Evolutionary conservation across 1,140 invertebrate species (phyloP).

Genomic region (Glomeris maerens): DNA sequence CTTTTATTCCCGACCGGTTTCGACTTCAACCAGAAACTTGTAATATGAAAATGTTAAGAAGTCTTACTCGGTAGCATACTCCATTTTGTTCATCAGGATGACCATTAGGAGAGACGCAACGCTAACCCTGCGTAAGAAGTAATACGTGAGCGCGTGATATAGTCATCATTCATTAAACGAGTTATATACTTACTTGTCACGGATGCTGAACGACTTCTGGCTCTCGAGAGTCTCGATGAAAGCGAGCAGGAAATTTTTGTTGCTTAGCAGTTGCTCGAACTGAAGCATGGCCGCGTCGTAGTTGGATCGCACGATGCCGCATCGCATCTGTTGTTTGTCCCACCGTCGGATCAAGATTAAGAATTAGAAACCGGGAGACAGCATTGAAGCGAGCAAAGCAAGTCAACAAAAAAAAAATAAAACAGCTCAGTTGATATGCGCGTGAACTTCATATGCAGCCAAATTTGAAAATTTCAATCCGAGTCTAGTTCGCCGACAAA

Average conservation of each 20-base stretch:
- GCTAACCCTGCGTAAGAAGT: slow-evolving; percentile 49
- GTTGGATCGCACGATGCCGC: slow-evolving; percentile 68
- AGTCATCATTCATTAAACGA: slow-evolving; percentile 10
- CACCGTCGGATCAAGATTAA: too few relatives aligned
- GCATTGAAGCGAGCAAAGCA: too few relatives aligned
- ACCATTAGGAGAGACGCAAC: slow-evolving; percentile 85
- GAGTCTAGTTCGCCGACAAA: too few relatives aligned
- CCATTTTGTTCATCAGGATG: slow-evolving; percentile 89
- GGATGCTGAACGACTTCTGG: slow-evolving; percentile 78
- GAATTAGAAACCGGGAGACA: too few relatives aligned
- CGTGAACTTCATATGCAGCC: too few relatives aligned
- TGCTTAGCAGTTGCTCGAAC: slow-evolving; percentile 83
- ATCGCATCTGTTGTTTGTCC: too few relatives aligned
- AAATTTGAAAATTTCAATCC: too few relatives aligned
- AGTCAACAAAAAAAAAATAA: too few relatives aligned
- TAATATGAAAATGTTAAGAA: slow-evolving; percentile 11
- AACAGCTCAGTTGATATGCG: too few relatives aligned
- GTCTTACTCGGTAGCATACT: slow-evolving; percentile 70
- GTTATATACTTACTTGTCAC: slow-evolving; percentile 53
- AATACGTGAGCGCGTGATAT: slow-evolving; percentile 4
- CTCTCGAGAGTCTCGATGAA: slow-evolving; percentile 87
- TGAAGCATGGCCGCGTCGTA: slow-evolving; percentile 87
- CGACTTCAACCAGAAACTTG: too few relatives aligned
- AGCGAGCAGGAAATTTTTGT: slow-evolving; percentile 79
- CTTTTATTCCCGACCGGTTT: too few relatives aligned